Base-by-base conservation (phyloP, 2,888 invertebrate species). In the Bimastos eiseni region DNA sequence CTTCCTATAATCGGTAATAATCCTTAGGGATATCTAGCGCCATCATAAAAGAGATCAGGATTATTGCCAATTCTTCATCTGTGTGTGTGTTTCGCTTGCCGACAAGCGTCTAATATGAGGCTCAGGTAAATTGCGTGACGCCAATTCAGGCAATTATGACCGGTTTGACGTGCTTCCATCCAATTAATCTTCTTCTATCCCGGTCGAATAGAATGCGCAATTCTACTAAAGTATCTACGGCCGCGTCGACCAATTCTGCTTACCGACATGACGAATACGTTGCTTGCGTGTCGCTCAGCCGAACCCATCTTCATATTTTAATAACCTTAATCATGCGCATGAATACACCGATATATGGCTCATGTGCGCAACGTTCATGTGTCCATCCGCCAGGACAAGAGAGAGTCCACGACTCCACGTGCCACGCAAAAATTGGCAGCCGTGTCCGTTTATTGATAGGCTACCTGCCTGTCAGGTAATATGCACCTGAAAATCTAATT, bases 61-160 rank as follows among this genome's bases (percentile, higher is more conserved):
- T 70, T 70, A 70, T 70, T n/a, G n/a, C 70, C 70, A 70, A 70
- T 70, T 70, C 70, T 6, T 70, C 70, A 70, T n/a, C 30, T 70
- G 21, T 24, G 44, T 44, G 55, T 55, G 70, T n/a, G 70, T 70
- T 6, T 70, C n/a, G 70, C 70, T 70, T 70, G 70, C 70, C 30
- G 70, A 70, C 70, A n/a, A 70, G 70, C 70, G 49, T n/a, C 70
- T 70, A 70, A 70, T 70, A 70, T 70, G 30, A 30, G 70, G 70
- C 70, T 70, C 70, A 70, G 70, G 70, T 70, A 70, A 70, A n/a
- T 70, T 70, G 70, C 70, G 70, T 70, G 70, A n/a, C n/a, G 70
- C 70, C 70, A 70, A 70, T 70, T 70, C n/a, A 70, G 70, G n/a
- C 70, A 70, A 70, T 70, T 70, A 70, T 70, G 70, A 70, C 70